A percentile compares a stretch with the other conserved stretches of the same genome.
Evolutionary conservation across 2,113 vertebrate genomes (phyloP).

Genomic region (Meriones unguiculatus): DNA sequence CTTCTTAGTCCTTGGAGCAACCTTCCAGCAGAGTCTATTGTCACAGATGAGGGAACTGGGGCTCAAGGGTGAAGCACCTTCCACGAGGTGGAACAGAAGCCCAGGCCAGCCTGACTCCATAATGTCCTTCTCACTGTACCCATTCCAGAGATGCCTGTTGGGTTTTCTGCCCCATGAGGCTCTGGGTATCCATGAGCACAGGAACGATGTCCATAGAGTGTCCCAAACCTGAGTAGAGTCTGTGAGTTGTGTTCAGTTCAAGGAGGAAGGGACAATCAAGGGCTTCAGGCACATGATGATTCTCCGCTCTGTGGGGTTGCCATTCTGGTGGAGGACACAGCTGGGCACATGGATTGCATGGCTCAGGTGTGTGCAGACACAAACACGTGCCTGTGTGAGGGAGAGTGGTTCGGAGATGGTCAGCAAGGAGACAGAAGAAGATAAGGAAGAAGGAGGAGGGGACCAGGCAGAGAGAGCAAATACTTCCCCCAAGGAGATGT

Average conservation of each 20-base stretch:
- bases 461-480: neutral
- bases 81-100: neutral
- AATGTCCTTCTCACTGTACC: neutral
- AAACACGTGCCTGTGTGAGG: rapidly evolving
- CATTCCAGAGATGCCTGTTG: neutral
- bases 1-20: neutral
- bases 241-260: neutral
- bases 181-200: neutral
- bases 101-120: neutral
- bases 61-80: neutral
- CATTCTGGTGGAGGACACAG: neutral
- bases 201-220: neutral
- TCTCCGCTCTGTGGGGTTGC: neutral
- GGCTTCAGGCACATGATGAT: neutral
- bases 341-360: neutral
- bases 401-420: neutral
- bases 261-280: neutral
- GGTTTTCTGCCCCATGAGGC: neutral
- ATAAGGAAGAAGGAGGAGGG: neutral
- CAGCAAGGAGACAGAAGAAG: neutral
- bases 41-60: neutral
- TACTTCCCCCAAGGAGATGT: no score
- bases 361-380: neutral
- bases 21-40: neutral
- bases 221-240: neutral